A percentile compares a stretch with the other conserved stretches of the same genome.
Evolutionary conservation across 2,113 vertebrate species (phyloP).

Genomic region (Microcebus griseorufus): DNA sequence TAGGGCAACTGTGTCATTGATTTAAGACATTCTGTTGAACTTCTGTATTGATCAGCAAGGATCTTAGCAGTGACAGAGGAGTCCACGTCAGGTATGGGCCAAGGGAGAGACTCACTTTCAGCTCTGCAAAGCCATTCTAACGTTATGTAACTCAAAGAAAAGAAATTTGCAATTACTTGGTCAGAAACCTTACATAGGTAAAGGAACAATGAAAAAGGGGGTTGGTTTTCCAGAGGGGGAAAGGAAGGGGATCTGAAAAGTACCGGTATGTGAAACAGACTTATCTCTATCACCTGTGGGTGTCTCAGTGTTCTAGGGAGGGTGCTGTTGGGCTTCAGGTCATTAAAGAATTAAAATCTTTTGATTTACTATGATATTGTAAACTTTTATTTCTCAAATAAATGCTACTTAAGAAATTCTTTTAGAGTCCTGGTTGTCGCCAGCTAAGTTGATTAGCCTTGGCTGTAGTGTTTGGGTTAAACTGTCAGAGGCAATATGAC

Average conservation of each 20-base stretch:
- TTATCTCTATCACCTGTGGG: neutral
- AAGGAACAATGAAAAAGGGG: neutral
- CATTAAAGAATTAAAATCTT: neutral
- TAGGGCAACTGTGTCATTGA: neutral
- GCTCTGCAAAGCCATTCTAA: neutral
- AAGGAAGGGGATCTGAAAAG: neutral
- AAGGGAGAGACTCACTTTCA: neutral
- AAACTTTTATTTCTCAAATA: neutral
- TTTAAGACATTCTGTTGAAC: neutral
- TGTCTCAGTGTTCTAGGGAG: neutral
- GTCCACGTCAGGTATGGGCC: neutral
- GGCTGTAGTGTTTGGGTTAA: neutral
- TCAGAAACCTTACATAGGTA: neutral
- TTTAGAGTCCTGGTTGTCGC: too few species aligned
- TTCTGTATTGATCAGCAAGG: neutral
- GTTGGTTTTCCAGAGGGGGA: neutral
- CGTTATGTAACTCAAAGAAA: neutral
- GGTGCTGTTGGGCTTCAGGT: neutral
- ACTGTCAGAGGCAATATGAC: neutral
- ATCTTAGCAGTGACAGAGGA: neutral
- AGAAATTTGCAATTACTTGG: neutral
- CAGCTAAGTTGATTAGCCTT: neutral
- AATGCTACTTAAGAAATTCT: neutral
- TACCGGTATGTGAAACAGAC: neutral
- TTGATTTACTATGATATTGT: neutral